Percentiles rank a stretch among this genome's conserved stretches.
phyloP scores from a whole-genome alignment of 2,113 vertebrate species.

The Mixornis gularis region DNA sequence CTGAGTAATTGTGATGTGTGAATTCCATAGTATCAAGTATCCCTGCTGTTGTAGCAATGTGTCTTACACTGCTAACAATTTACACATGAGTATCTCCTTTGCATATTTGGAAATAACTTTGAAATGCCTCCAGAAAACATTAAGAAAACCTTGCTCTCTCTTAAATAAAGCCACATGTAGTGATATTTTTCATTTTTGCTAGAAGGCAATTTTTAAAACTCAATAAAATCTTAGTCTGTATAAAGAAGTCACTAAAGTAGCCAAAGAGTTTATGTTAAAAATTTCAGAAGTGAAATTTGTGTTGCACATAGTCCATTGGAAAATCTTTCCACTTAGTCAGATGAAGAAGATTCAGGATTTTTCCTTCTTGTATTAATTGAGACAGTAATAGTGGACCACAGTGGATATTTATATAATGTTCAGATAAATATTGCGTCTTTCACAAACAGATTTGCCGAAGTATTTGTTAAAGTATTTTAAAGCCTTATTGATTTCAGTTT shows the following conservation, averaged over 20 bases:
- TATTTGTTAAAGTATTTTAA: background rate
- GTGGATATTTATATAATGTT: background rate
- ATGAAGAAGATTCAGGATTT: background rate
- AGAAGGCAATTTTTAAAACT: background rate
- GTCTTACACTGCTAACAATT: background rate
- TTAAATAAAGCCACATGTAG: background rate
- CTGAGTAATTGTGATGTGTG: background rate
- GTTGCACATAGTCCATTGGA: background rate
- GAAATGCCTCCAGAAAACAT: background rate
- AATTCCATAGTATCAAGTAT: conserved; percentile 1
- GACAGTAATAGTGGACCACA: background rate
- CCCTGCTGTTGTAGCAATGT: background rate
- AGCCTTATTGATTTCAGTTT: background rate
- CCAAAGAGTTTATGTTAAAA: background rate
- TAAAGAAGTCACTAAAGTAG: background rate
- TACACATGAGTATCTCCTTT: background rate
- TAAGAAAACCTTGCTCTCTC: background rate
- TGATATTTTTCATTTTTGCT: background rate
- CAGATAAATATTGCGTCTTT: background rate
- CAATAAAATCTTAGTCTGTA: background rate
- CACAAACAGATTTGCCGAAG: background rate
- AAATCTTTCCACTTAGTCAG: background rate
- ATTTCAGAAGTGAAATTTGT: background rate
- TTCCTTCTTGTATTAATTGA: background rate
- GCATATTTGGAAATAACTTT: background rate